phyloP scores from a whole-genome alignment of 2,113 vertebrate species.

The Malurus melanocephalus region DNA sequence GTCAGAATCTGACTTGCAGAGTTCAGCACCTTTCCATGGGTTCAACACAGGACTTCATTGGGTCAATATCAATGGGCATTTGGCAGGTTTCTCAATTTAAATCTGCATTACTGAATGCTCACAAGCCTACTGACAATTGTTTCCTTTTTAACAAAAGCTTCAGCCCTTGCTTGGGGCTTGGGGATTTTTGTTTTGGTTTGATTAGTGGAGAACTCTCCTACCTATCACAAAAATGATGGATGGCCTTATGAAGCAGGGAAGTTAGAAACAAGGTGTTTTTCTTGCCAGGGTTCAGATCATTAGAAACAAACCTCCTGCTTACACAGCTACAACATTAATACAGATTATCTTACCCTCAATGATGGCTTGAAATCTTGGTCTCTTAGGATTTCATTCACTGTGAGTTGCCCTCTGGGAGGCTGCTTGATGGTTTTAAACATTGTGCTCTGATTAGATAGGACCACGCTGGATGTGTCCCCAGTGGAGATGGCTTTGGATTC shows the following conservation, averaged over 20 bases:
- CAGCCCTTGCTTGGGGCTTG: background rate
- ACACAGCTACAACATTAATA: background rate
- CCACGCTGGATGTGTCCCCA: background rate
- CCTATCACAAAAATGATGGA: background rate
- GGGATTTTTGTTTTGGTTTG: background rate
- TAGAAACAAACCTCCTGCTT: background rate
- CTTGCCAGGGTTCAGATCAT: background rate
- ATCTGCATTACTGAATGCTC: background rate
- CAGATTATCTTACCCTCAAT: background rate
- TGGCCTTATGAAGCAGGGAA: background rate
- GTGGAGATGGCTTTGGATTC: background rate
- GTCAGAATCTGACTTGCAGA: background rate
- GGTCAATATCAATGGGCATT: background rate
- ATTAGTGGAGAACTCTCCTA: background rate
- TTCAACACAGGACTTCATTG: background rate
- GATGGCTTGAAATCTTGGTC: constrained; percentile 7
- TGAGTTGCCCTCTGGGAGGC: constrained; percentile 29
- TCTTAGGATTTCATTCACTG: constrained; percentile 33
- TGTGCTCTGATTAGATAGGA: constrained; percentile 45
- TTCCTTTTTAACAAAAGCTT: background rate
- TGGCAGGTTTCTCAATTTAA: background rate
- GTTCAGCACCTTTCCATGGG: background rate
- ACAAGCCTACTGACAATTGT: background rate
- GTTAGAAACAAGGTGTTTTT: background rate
- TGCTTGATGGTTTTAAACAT: constrained; percentile 55